Conservation (phyloP, 2,797 vertebrate genomes). For the Coregonus ussuriensis region DNA sequence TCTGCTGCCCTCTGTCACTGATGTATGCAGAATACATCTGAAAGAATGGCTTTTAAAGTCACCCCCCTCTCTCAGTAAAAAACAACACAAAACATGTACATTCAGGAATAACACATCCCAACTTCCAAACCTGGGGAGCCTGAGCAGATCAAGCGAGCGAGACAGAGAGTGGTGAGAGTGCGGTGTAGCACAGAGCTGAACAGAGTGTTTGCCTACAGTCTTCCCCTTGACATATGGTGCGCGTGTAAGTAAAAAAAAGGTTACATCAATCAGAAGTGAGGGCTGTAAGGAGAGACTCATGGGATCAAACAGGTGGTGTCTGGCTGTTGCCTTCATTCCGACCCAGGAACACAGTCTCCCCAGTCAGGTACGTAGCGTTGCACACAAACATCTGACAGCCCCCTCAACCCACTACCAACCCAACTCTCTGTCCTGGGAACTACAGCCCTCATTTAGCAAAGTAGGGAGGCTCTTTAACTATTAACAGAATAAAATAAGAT, state of each 20-base stretch:
- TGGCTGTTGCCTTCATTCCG: constrained; percentile 24
- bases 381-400: constrained; percentile 30
- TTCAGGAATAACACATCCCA: constrained; percentile 23
- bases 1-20: constrained; percentile 8
- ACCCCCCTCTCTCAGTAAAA: constrained; percentile 20
- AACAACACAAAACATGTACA: background rate
- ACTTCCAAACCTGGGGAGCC: constrained; percentile 27
- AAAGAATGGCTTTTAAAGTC: constrained; percentile 17
- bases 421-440: constrained; percentile 1
- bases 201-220: constrained; percentile 59
- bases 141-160: constrained; percentile 41
- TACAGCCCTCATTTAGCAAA: background rate
- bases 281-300: constrained; percentile 46
- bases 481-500: constrained; percentile 27
- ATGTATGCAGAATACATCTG: constrained; percentile 28
- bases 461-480: constrained; percentile 28
- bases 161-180: constrained; percentile 24
- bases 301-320: constrained; percentile 50
- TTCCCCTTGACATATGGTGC: constrained; percentile 59
- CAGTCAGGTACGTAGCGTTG: constrained; percentile 21
- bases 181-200: constrained; percentile 39
- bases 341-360: constrained; percentile 30
- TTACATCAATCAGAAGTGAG: constrained; percentile 66
- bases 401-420: constrained; percentile 6
- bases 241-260: constrained; percentile 55